These are phyloP conservation scores for Tenodera sinensis DNA, from an alignment of 2,888 invertebrate species.

Conservation along the genomic window DNA sequence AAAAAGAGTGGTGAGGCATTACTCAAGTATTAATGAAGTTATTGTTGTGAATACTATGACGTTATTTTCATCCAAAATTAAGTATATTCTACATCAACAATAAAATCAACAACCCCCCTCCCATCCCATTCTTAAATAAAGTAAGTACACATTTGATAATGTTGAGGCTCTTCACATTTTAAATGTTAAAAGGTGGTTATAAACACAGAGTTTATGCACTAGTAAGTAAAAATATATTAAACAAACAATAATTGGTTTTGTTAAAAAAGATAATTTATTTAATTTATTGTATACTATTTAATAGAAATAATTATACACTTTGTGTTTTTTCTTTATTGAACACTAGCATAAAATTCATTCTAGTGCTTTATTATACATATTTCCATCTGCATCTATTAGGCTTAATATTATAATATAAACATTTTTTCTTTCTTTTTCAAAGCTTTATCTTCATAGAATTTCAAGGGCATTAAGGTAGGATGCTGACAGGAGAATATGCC, in stretches of 20 bases:
- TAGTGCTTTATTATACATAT: background rate
- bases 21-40: background rate
- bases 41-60: background rate
- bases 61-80: slow-evolving; percentile 10
- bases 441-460: background rate
- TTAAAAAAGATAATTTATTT: slow-evolving; percentile 18
- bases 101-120: slow-evolving; percentile 23
- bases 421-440: background rate
- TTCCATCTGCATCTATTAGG: background rate
- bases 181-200: background rate
- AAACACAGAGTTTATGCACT: slow-evolving; percentile 10
- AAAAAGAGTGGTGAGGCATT: background rate
- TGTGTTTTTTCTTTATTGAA: slow-evolving; percentile 5
- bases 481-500: background rate
- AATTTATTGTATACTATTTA: background rate
- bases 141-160: slow-evolving; percentile 10
- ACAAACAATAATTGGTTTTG: slow-evolving; percentile 4
- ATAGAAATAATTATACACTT: slow-evolving; percentile 14
- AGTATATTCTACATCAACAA: slow-evolving; percentile 18
- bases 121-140: slow-evolving; percentile 6
- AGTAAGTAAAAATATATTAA: slow-evolving; percentile 8
- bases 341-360: slow-evolving; percentile 12
- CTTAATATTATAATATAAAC: background rate
- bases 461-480: background rate
- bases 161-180: slow-evolving; percentile 7